A percentile compares a stretch with the other conserved stretches of the same genome.
phyloP scores from a whole-genome alignment of 2,888 invertebrate genomes.

The Dasypolia templi region DNA sequence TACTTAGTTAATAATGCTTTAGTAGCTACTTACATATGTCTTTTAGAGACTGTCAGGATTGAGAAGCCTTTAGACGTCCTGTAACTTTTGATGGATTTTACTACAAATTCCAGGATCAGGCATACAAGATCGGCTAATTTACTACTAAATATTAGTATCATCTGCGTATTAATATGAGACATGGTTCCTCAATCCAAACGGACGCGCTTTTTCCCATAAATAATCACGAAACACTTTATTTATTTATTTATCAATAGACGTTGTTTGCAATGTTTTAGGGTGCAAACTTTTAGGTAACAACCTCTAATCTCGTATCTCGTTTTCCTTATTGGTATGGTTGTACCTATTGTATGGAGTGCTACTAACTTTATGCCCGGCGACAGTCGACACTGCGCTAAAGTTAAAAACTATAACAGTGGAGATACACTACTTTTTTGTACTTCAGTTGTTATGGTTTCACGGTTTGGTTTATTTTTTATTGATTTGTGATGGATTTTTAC shows the following conservation, averaged over 20 bases:
- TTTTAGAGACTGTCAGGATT: too few species aligned
- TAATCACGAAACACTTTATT: conserved; percentile 13
- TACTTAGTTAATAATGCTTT: too few species aligned
- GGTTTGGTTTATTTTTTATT: background rate
- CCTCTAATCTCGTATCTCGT: too few species aligned
- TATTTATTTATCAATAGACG: conserved; percentile 13
- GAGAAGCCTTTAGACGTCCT: too few species aligned
- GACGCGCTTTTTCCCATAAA: conserved; percentile 15
- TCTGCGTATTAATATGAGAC: too few species aligned
- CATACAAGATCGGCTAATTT: too few species aligned
- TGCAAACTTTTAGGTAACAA: too few species aligned
- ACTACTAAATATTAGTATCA: too few species aligned
- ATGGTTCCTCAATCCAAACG: too few species aligned
- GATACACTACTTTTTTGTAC: background rate
- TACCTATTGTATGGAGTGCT: background rate
- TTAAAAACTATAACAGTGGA: background rate
- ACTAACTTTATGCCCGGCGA: background rate
- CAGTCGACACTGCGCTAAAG: background rate
- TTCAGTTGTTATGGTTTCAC: background rate
- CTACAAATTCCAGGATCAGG: too few species aligned
- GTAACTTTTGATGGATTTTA: too few species aligned
- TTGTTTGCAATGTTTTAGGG: conserved; percentile 33
- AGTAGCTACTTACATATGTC: too few species aligned
- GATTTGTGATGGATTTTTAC: background rate
- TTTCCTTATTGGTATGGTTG: conserved; percentile 25